A percentile compares a stretch with the other conserved stretches of the same genome.
These are phyloP conservation scores for Cliona cf. orientalis DNA, from an alignment of 37 sponge, comb jelly and placozoan species.

Conservation along the genomic window DNA sequence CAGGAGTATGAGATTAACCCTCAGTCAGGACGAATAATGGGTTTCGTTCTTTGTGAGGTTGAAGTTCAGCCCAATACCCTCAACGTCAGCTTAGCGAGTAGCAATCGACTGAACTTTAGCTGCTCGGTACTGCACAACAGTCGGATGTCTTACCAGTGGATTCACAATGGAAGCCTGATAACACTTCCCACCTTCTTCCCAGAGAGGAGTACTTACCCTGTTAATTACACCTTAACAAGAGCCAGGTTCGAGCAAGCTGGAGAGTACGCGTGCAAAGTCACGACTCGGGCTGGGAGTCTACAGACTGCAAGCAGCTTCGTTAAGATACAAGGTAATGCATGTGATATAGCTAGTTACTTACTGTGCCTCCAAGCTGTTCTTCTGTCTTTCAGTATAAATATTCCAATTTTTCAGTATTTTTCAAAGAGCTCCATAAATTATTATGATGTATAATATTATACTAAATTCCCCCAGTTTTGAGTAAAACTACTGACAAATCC, in stretches of 20 bases:
- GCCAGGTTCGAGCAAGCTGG: constrained; percentile 39
- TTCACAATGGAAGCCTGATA: constrained; percentile 40
- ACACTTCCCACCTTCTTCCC: background rate
- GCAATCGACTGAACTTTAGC: background rate
- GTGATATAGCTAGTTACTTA: background rate
- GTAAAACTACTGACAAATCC: too few relatives aligned
- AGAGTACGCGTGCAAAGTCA: constrained; percentile 48
- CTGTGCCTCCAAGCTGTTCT: background rate
- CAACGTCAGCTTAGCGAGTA: background rate
- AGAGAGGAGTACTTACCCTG: too few relatives aligned
- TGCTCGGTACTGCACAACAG: constrained; percentile 34
- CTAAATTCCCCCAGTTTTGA: too few relatives aligned
- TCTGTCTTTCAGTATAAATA: background rate
- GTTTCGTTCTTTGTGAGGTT: constrained; percentile 22
- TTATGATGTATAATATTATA: too few relatives aligned
- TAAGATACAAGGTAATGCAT: constrained; percentile 42
- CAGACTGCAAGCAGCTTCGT: constrained; percentile 7
- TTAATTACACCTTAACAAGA: background rate
- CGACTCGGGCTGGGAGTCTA: constrained; percentile 31
- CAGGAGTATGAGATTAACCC: constrained; percentile 21
- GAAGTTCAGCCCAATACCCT: background rate
- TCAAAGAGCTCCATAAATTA: too few relatives aligned
- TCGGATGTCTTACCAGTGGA: constrained; percentile 48
- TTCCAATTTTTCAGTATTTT: too few relatives aligned
- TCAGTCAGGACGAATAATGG: constrained; percentile 5